phyloP scores from a whole-genome alignment of 23 tunicate species.

The Pegea sp. region DNA sequence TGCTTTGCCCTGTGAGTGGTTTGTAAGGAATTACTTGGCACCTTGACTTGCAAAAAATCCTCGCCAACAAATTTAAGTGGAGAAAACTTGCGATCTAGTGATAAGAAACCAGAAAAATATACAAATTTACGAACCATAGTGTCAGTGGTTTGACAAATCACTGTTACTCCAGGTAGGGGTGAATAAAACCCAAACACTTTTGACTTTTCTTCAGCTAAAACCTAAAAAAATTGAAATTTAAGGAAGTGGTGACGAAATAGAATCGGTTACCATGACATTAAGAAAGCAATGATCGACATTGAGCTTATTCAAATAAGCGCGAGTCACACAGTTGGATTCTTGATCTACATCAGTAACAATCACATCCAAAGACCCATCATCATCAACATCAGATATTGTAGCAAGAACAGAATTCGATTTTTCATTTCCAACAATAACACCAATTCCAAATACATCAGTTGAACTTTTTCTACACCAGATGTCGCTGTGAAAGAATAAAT shows the following conservation, averaged over 20 bases:
- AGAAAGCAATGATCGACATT: constrained; percentile 42
- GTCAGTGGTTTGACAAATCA: background rate
- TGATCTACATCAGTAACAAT: constrained; percentile 11
- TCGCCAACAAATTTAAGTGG: background rate
- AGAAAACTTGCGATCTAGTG: background rate
- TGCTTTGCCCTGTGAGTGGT: too few relatives aligned
- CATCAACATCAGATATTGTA: constrained; percentile 26
- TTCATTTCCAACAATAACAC: too few relatives aligned
- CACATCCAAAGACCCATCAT: constrained; percentile 53
- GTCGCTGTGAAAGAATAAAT: too few relatives aligned
- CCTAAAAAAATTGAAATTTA: too few relatives aligned
- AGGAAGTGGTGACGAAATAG: too few relatives aligned
- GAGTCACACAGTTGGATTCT: background rate
- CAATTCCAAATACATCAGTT: too few relatives aligned
- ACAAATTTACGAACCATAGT: background rate
- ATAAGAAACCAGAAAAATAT: background rate
- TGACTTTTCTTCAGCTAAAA: background rate
- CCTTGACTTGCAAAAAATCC: too few relatives aligned
- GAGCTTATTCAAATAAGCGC: constrained; percentile 25
- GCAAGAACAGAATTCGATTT: constrained; percentile 28
- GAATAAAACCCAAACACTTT: background rate
- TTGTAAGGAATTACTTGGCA: too few relatives aligned
- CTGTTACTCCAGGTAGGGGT: background rate
- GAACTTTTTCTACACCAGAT: too few relatives aligned
- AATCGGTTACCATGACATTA: constrained; percentile 10